Evolutionary conservation across 2,888 invertebrate genomes (phyloP).

Genomic region (Hofmannophila pseudospretella): DNA sequence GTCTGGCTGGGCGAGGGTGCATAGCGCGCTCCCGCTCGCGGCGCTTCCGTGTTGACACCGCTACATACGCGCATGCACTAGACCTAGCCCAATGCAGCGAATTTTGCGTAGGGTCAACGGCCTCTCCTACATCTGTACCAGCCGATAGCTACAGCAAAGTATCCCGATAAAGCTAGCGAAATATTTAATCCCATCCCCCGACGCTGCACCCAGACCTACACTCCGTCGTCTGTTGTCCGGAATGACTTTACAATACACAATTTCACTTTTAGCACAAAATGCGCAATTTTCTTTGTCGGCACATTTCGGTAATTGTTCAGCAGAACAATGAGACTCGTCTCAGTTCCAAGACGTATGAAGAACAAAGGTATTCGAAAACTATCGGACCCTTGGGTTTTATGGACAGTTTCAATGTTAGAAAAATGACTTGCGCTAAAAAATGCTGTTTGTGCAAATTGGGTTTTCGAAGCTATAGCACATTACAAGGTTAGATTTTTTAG

Average conservation of each 20-base stretch:
- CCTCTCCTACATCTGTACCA: constrained; percentile 51
- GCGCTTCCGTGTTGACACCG: constrained; percentile 63
- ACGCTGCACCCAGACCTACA: constrained; percentile 11
- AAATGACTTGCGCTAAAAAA: constrained; percentile 44
- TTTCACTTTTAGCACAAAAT: constrained; percentile 48
- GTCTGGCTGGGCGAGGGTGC: constrained; percentile 47
- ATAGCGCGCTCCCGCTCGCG: constrained; percentile 58
- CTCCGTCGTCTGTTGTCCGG: neutral
- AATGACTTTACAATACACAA: constrained; percentile 25
- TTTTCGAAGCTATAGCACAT: constrained; percentile 18
- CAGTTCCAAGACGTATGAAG: constrained; percentile 16
- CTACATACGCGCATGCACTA: constrained; percentile 72
- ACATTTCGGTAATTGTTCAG: constrained; percentile 31
- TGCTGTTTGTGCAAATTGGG: constrained; percentile 64
- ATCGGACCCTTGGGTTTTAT: constrained; percentile 41
- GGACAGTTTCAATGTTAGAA: constrained; percentile 36
- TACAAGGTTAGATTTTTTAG: constrained; percentile 12
- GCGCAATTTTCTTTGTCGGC: constrained; percentile 47
- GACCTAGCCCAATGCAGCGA: constrained; percentile 78
- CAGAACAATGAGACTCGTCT: constrained; percentile 27
- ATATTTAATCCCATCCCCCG: constrained; percentile 32
- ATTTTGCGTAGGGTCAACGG: constrained; percentile 78
- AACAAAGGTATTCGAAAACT: constrained; percentile 33
- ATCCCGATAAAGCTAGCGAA: constrained; percentile 40
- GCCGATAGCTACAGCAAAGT: constrained; percentile 24